phyloP scores from a whole-genome alignment of 2,888 invertebrate genomes.

The Smittia aterrima region DNA sequence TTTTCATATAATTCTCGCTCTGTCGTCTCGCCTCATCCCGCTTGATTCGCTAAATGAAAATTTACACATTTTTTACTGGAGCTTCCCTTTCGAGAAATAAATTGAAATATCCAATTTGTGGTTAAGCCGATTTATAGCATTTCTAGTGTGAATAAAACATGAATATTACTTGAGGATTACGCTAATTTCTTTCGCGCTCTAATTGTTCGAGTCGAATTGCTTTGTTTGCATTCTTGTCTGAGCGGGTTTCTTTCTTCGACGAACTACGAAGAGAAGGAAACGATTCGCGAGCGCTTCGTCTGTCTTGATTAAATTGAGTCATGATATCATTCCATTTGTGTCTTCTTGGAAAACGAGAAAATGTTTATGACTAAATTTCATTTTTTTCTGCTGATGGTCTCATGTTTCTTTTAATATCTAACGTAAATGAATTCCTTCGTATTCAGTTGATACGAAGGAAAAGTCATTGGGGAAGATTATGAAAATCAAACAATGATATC shows the following conservation, averaged over 20 bases:
- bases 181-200: slow-evolving; percentile 14
- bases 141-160: background rate
- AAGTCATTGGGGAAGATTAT: too few species aligned
- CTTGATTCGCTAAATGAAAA: background rate
- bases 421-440: too few species aligned
- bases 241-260: too few species aligned
- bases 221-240: background rate
- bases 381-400: too few species aligned
- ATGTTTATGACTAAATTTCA: slow-evolving; percentile 29
- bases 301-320: background rate
- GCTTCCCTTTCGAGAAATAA: background rate
- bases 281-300: background rate
- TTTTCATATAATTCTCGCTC: background rate
- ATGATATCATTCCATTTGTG: background rate
- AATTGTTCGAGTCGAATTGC: slow-evolving; percentile 12
- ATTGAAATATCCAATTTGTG: background rate
- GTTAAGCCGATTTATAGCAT: background rate
- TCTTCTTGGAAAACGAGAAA: slow-evolving; percentile 3
- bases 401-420: too few species aligned
- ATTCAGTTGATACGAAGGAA: too few species aligned
- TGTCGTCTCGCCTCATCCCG: background rate
- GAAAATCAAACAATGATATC: too few species aligned
- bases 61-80: background rate
- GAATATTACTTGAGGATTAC: slow-evolving; percentile 24
- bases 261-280: too few species aligned